Conservation (phyloP, 1,140 invertebrate species). For the Mylabris phalerata region DNA sequence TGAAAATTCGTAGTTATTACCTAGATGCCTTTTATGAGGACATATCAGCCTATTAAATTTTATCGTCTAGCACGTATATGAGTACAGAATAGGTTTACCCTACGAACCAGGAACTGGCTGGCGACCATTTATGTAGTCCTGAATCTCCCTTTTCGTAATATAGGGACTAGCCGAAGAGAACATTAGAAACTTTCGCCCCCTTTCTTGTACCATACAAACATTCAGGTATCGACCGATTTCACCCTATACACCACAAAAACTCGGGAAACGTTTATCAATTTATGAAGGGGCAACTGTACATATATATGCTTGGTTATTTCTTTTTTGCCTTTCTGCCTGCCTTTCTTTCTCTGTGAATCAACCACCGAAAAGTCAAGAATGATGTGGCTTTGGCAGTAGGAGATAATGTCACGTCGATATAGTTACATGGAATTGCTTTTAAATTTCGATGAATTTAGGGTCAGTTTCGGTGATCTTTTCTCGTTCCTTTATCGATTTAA, state of each 20-base stretch:
- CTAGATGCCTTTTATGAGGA: neutral
- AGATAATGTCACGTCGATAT: constrained; percentile 2
- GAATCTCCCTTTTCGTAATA: too few species aligned
- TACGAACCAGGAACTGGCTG: neutral
- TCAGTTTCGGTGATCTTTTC: constrained; percentile 4
- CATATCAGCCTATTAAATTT: constrained; percentile 6
- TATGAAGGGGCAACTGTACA: neutral
- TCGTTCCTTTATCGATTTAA: constrained; percentile 7
- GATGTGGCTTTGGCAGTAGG: neutral
- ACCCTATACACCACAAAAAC: neutral
- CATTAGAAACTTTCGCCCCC: too few species aligned
- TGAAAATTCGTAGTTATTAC: neutral
- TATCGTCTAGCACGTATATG: neutral
- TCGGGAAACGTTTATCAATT: constrained; percentile 2
- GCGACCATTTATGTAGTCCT: too few species aligned
- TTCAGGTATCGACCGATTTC: constrained; percentile 2
- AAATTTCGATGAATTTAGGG: neutral
- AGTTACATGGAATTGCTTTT: constrained; percentile 10
- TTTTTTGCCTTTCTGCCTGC: neutral
- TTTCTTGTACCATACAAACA: neutral
- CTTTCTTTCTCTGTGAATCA: too few species aligned
- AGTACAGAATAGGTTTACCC: too few species aligned
- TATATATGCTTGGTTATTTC: neutral
- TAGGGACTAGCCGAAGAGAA: too few species aligned
- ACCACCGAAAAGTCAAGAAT: constrained; percentile 3